Evolutionary conservation across 2,888 invertebrate genomes (phyloP).

Genomic region (Cactoblastis cactorum): DNA sequence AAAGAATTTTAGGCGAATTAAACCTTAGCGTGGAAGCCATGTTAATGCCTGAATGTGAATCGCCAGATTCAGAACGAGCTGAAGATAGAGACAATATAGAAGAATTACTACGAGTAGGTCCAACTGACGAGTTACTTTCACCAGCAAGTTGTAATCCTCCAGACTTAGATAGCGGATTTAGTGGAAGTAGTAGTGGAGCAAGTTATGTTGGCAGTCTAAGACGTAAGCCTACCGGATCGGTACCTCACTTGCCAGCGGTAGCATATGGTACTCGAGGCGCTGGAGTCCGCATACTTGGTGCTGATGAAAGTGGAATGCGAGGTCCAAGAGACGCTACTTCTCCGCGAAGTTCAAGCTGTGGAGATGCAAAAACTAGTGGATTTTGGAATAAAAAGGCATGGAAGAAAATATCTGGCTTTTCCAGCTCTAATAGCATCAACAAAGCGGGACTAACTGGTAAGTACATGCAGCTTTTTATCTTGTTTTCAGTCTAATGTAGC

Average conservation of each 20-base stretch:
- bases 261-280: slow-evolving; percentile 75
- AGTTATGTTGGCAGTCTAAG: slow-evolving; percentile 87
- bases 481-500: slow-evolving; percentile 8
- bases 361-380: slow-evolving; percentile 72
- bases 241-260: slow-evolving; percentile 72
- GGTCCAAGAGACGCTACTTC: slow-evolving; percentile 62
- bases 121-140: slow-evolving; percentile 85
- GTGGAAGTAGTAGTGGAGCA: slow-evolving; percentile 90
- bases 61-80: slow-evolving; percentile 82
- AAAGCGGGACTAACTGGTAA: slow-evolving; percentile 83
- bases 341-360: slow-evolving; percentile 71
- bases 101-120: slow-evolving; percentile 83
- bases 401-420: slow-evolving; percentile 87
- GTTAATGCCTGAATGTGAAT: slow-evolving; percentile 90
- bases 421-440: slow-evolving; percentile 84
- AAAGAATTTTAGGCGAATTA: slow-evolving; percentile 89
- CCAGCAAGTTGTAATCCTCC: slow-evolving; percentile 83
- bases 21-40: slow-evolving; percentile 94
- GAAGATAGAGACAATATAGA: slow-evolving; percentile 81
- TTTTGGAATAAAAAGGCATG: slow-evolving; percentile 89
- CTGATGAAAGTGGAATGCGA: slow-evolving; percentile 62
- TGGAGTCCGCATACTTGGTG: slow-evolving; percentile 68
- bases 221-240: slow-evolving; percentile 73
- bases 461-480: slow-evolving; percentile 36
- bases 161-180: slow-evolving; percentile 90